Evolutionary conservation across 2,888 invertebrate genomes (phyloP).

Genomic region (Eupithecia tripunctaria): DNA sequence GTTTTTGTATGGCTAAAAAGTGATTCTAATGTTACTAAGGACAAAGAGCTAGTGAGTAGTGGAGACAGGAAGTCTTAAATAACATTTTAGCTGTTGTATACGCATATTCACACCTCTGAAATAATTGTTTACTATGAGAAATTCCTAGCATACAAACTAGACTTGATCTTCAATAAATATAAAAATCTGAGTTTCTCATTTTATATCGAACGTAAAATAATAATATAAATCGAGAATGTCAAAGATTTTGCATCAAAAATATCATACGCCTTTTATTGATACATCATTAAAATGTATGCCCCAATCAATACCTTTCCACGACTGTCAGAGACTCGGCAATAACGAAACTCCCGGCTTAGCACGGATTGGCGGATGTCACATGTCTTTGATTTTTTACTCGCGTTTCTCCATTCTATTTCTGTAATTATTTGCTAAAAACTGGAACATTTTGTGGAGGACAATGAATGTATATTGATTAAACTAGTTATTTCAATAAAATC

Average conservation of each 20-base stretch:
- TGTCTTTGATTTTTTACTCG: constrained; percentile 31
- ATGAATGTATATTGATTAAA: neutral
- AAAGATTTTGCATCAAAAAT: neutral
- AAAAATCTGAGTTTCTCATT: neutral
- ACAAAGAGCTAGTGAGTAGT: constrained; percentile 37
- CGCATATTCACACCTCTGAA: neutral
- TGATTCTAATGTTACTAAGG: constrained; percentile 36
- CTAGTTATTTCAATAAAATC: no score
- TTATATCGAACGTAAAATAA: neutral
- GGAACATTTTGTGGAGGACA: neutral
- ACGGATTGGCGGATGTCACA: constrained; percentile 30
- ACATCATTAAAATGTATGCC: constrained; percentile 34
- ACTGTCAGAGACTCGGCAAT: constrained; percentile 23
- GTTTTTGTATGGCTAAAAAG: constrained; percentile 30
- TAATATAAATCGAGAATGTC: neutral
- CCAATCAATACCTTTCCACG: constrained; percentile 31
- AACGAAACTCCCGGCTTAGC: constrained; percentile 30
- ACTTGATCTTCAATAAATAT: neutral
- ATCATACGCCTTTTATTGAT: constrained; percentile 12
- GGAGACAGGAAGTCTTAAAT: neutral
- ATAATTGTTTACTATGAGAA: neutral
- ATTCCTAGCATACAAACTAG: neutral
- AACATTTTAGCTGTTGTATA: neutral
- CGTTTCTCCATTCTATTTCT: neutral
- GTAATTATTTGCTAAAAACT: constrained; percentile 8